Percentiles rank a stretch among this genome's conserved stretches.
phyloP scores from a whole-genome alignment of 2,888 invertebrate genomes.

The Bombylius major region DNA sequence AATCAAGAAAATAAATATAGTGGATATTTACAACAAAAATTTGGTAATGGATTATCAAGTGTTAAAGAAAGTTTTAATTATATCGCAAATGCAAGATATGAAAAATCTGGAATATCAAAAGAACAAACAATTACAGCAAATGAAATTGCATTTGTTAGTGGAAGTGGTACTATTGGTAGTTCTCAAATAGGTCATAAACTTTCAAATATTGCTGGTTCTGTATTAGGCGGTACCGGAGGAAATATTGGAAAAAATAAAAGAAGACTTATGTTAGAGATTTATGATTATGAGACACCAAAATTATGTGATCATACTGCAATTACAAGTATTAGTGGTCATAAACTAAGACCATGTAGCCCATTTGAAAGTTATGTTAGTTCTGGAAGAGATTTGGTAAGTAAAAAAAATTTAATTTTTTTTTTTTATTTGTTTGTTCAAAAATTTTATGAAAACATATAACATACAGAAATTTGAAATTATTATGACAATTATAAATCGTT shows the following conservation, averaged over 20 bases:
- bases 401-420: slow-evolving; percentile 9
- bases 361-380: slow-evolving; percentile 67
- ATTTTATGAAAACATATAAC: not conserved
- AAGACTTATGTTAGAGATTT: slow-evolving; percentile 52
- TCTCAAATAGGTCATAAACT: not conserved
- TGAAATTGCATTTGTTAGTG: slow-evolving; percentile 13
- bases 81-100: slow-evolving; percentile 23
- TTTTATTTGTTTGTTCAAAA: not conserved
- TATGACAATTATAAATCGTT: no score
- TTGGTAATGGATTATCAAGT: slow-evolving; percentile 23
- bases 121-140: slow-evolving; percentile 5
- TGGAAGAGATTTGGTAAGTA: slow-evolving; percentile 36
- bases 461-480: no score
- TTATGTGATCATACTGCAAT: slow-evolving; percentile 70
- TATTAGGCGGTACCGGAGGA: not conserved
- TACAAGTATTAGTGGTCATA: slow-evolving; percentile 30
- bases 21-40: slow-evolving; percentile 29
- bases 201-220: not conserved
- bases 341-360: slow-evolving; percentile 58
- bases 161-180: slow-evolving; percentile 8
- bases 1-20: slow-evolving; percentile 37
- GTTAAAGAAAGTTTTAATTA: slow-evolving; percentile 34
- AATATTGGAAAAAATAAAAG: slow-evolving; percentile 32
- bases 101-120: slow-evolving; percentile 13
- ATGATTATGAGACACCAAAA: slow-evolving; percentile 61